These are phyloP conservation scores for Ctenicera cuprea DNA, from an alignment of 2,888 invertebrate species.

Conservation along the genomic window DNA sequence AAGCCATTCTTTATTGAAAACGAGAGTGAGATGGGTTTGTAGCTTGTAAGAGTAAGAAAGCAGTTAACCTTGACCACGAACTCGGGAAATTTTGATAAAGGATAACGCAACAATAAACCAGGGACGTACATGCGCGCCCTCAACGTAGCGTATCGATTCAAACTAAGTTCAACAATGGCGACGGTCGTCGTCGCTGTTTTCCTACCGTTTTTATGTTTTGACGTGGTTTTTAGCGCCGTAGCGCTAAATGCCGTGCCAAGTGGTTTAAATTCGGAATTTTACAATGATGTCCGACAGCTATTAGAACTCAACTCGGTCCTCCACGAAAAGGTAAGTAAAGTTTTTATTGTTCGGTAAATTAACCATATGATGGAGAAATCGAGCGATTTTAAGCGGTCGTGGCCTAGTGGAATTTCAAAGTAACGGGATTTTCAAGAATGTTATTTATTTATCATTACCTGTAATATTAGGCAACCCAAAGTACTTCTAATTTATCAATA, in stretches of 20 bases:
- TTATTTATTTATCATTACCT: background rate
- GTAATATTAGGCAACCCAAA: constrained; percentile 41
- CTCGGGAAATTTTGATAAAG: constrained; percentile 32
- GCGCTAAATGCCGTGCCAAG: constrained; percentile 44
- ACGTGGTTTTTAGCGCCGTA: constrained; percentile 54
- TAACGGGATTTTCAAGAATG: constrained; percentile 28
- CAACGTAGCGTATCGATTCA: constrained; percentile 53
- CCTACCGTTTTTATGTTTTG: constrained; percentile 60
- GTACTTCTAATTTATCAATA: background rate
- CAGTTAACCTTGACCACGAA: constrained; percentile 42
- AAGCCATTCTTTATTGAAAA: background rate
- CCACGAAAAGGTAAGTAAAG: constrained; percentile 65
- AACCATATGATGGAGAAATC: constrained; percentile 27
- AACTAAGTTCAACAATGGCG: constrained; percentile 64
- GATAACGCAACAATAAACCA: constrained; percentile 35
- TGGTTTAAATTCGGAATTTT: constrained; percentile 68
- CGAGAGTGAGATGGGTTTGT: constrained; percentile 1
- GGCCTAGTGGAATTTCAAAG: background rate
- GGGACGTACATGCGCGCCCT: constrained; percentile 49
- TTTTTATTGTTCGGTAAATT: constrained; percentile 23
- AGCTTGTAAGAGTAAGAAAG: constrained; percentile 6
- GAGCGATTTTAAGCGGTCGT: background rate
- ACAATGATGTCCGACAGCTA: constrained; percentile 75
- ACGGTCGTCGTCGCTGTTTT: constrained; percentile 64
- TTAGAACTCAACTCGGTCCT: constrained; percentile 70